Evolutionary conservation across 1,140 invertebrate species (phyloP), one percentile per base, ranked within the genome.

Genomic region (Spodoptera litura): DNA sequence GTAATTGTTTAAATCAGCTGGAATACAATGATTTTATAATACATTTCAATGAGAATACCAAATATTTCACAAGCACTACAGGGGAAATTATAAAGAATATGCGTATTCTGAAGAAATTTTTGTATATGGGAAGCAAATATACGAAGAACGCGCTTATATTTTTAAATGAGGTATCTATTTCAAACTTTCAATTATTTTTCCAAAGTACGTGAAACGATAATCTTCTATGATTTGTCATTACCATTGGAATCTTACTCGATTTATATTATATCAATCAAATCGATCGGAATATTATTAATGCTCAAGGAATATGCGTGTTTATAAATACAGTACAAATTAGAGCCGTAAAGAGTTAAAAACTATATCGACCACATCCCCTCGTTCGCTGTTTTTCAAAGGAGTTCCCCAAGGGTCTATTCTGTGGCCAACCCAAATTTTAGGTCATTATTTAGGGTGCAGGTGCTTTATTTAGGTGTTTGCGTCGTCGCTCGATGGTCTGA

Each of bases 1-100:
- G 93, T 51, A 77, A 85, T n/a, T 94, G 93, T 64, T 75, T 94
- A 11, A 92, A 93, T 77, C 83, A 86, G 27, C 56, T 68, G 6
- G 82, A 87, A 59, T 94, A 90, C 56, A 94, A 93, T 66, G 91
- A 94, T 78, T 90, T 94, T 13, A 79, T 92, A 2, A 92, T 94
- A 72, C 90, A 92, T 77, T 94, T 94, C 66, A 93, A 94, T 53
- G 92, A 93, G 73, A 79, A 88, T 13, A 88, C 88, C 0, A 92
- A 89, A 58, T 90, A 88, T 73, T 81, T 80, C 3, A 92, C 91
- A 15, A 92, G 71, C 55, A 84, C 81, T 44, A 38, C 86, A 38
- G 92, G 92, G 5, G 91, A 94, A 84, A 85, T 94, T 58, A 92
- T 94, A 77, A 94, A 93, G 71, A 94, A 94, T 80, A 80, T 94